These are phyloP conservation scores for Brachypteracias leptosomus DNA, from an alignment of 2,113 vertebrate genomes.

Conservation along the genomic window DNA sequence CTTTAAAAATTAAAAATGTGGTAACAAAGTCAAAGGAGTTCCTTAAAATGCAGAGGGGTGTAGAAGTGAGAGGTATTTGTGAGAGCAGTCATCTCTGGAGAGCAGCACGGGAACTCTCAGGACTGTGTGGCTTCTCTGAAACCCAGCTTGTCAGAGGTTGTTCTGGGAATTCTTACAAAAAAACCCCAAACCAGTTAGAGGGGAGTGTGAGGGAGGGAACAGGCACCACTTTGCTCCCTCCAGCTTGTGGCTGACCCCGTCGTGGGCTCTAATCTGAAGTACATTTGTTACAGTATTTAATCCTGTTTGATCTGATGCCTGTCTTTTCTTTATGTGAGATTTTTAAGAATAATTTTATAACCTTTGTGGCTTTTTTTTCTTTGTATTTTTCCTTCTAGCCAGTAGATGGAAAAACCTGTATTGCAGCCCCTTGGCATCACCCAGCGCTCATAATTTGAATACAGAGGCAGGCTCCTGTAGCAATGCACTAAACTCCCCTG, in stretches of 20 bases:
- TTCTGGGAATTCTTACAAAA: background rate
- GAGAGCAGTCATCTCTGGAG: background rate
- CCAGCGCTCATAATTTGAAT: slow-evolving; percentile 68
- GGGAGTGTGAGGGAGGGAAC: background rate
- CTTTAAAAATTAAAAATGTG: background rate
- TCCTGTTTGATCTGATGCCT: background rate
- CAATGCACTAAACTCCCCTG: slow-evolving; percentile 87
- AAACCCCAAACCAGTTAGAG: background rate
- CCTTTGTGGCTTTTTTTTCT: slow-evolving; percentile 65
- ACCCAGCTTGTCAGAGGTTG: background rate
- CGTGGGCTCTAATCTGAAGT: too few relatives aligned
- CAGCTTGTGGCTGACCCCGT: too few relatives aligned
- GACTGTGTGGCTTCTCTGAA: background rate
- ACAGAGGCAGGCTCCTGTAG: slow-evolving; percentile 79
- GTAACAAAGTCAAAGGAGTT: background rate
- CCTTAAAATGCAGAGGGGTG: background rate
- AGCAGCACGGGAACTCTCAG: background rate
- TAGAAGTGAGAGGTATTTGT: background rate
- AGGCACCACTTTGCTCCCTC: background rate
- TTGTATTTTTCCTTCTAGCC: slow-evolving; percentile 75
- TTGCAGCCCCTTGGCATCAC: slow-evolving; percentile 82
- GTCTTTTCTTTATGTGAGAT: background rate
- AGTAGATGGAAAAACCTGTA: slow-evolving; percentile 92
- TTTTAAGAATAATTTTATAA: background rate
- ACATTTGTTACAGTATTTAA: background rate